Evolutionary conservation across 2,797 vertebrate genomes (phyloP).

Genomic region (Eospalax fontanierii): DNA sequence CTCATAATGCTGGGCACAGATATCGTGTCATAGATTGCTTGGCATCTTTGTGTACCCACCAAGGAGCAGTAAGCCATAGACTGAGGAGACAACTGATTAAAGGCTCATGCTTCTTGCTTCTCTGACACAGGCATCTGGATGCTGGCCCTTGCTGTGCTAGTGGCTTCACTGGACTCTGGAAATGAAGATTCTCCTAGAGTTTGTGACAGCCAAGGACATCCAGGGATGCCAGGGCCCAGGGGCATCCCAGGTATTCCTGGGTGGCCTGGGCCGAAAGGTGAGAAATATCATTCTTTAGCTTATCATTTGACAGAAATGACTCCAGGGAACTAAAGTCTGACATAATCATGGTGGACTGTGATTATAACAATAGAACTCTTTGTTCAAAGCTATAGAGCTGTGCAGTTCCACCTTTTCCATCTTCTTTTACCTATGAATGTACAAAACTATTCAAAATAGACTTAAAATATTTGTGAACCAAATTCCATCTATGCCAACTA

Average conservation of each 20-base stretch:
- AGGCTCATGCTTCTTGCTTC: background rate
- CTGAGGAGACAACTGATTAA: background rate
- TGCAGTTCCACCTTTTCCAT: background rate
- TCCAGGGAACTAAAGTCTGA: background rate
- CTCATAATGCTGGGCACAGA: background rate
- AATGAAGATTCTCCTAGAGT: background rate
- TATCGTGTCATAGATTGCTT: no score
- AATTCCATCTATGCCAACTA: background rate
- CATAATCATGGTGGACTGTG: no score
- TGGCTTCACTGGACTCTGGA: background rate
- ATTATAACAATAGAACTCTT: no score
- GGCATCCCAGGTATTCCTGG: background rate
- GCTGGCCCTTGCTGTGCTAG: background rate
- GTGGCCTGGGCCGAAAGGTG: accelerated
- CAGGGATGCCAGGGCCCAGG: background rate
- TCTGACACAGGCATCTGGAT: background rate
- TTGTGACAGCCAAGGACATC: background rate
- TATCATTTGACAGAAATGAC: background rate
- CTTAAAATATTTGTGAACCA: background rate
- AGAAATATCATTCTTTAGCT: background rate
- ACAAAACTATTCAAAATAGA: background rate
- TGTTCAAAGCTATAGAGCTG: background rate
- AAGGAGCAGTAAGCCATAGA: background rate
- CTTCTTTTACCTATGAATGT: background rate
- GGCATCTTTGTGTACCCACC: no score